These are phyloP conservation scores for Pocillopora grandis DNA, from an alignment of 92 coral and sea anemone species.

Conservation along the genomic window DNA sequence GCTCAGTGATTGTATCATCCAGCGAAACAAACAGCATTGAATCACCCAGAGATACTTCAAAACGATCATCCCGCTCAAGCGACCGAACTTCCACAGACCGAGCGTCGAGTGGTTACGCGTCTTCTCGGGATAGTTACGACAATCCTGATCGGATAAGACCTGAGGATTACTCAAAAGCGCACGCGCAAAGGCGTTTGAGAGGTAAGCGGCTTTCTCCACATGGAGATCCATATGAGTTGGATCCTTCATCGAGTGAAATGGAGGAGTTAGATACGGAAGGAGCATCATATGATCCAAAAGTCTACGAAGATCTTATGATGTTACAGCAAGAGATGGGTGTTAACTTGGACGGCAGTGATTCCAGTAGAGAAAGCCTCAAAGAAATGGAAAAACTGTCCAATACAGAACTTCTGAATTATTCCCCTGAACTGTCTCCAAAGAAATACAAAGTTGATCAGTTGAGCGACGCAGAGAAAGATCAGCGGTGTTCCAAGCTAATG, in stretches of 20 bases:
- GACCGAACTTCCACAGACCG: slow-evolving; percentile 70
- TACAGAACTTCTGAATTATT: slow-evolving; percentile 58
- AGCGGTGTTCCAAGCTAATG: slow-evolving; percentile 89
- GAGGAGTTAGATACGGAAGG: slow-evolving; percentile 64
- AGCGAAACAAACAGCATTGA: slow-evolving; percentile 88
- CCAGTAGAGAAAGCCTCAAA: slow-evolving; percentile 46
- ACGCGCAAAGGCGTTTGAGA: slow-evolving; percentile 31
- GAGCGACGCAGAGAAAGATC: slow-evolving; percentile 79
- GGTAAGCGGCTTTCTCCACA: slow-evolving; percentile 49
- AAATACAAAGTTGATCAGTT: slow-evolving; percentile 72
- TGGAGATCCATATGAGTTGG: slow-evolving; percentile 87
- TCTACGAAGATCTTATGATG: slow-evolving; percentile 48
- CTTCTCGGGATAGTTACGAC: slow-evolving; percentile 59
- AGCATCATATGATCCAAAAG: slow-evolving; percentile 54
- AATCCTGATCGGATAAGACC: slow-evolving; percentile 18
- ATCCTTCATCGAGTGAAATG: slow-evolving; percentile 63
- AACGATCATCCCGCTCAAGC: slow-evolving; percentile 65
- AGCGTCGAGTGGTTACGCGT: slow-evolving; percentile 55
- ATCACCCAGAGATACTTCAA: slow-evolving; percentile 60
- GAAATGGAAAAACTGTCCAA: slow-evolving; percentile 63
- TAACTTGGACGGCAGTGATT: slow-evolving; percentile 67
- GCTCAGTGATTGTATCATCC: slow-evolving; percentile 78
- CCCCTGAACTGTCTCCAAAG: slow-evolving; percentile 62
- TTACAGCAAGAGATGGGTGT: slow-evolving; percentile 69
- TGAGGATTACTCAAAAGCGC: slow-evolving; percentile 40